Percentiles rank a stretch among this genome's conserved stretches.
phyloP scores from a whole-genome alignment of 2,888 invertebrate species.

The Leptopilina drosophilae region DNA sequence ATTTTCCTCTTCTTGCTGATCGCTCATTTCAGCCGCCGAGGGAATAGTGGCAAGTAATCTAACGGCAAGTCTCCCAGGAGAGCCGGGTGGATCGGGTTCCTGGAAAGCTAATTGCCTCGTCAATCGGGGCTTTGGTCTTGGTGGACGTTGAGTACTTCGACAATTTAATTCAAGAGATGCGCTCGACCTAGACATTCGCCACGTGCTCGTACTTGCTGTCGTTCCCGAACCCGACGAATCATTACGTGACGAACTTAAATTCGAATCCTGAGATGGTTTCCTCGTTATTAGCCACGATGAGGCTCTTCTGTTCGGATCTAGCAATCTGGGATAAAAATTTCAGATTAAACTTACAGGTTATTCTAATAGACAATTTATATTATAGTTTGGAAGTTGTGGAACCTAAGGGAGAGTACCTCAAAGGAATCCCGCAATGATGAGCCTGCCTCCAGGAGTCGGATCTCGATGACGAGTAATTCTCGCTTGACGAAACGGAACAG shows the following conservation, averaged over 20 bases:
- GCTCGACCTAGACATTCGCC: conserved; percentile 91
- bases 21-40: conserved; percentile 85
- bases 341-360: too few relatives aligned
- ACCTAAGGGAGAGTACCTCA: conserved; percentile 68
- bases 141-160: conserved; percentile 68
- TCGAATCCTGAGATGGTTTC: conserved; percentile 95
- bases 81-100: conserved; percentile 85
- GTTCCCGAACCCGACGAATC: conserved; percentile 94
- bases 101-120: conserved; percentile 89
- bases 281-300: conserved; percentile 94
- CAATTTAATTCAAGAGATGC: conserved; percentile 80
- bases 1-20: conserved; percentile 81
- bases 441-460: conserved; percentile 92
- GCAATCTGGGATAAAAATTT: conserved; percentile 76
- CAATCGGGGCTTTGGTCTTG: conserved; percentile 83
- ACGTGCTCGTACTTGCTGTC: conserved; percentile 93
- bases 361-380: too few relatives aligned
- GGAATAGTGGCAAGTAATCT: conserved; percentile 86
- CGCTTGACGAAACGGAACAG: conserved; percentile 91
- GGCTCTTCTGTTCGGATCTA: conserved; percentile 88
- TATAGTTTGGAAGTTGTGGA: background rate
- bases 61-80: conserved; percentile 79
- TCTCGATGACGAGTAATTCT: conserved; percentile 87
- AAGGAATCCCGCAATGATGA: conserved; percentile 86
- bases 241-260: conserved; percentile 92